phyloP scores from a whole-genome alignment of 2,888 invertebrate species.

The Tenthredo amoena region DNA sequence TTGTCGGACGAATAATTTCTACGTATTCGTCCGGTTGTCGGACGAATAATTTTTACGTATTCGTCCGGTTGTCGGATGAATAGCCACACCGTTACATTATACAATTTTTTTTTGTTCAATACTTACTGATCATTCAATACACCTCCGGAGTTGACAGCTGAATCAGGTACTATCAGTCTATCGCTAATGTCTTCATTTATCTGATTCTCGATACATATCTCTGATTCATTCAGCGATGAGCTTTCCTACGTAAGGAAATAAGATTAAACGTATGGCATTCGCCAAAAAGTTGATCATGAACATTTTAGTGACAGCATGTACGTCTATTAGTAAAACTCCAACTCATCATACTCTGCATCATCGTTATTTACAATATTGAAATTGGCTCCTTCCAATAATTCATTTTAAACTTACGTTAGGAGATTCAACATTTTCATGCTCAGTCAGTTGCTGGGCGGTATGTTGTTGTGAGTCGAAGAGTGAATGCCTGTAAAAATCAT shows the following conservation, averaged over 20 bases:
- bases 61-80: no score
- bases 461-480: slow-evolving; percentile 12
- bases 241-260: slow-evolving; percentile 18
- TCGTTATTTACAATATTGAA: slow-evolving; percentile 8
- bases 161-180: slow-evolving; percentile 4
- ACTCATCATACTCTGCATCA: background rate
- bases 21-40: no score
- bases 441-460: slow-evolving; percentile 7
- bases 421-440: background rate
- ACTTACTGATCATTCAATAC: slow-evolving; percentile 20
- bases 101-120: background rate
- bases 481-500: slow-evolving; percentile 22
- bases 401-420: slow-evolving; percentile 19
- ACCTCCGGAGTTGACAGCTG: background rate
- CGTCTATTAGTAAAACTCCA: slow-evolving; percentile 7
- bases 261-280: background rate
- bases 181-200: slow-evolving; percentile 7
- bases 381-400: slow-evolving; percentile 8
- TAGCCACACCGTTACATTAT: background rate
- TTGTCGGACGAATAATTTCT: no score
- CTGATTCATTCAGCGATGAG: slow-evolving; percentile 14
- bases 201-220: slow-evolving; percentile 16
- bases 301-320: background rate
- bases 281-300: slow-evolving; percentile 15
- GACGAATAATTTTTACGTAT: no score